phyloP scores from a whole-genome alignment of 2,888 invertebrate species.

The Anagyrus pseudococci region DNA sequence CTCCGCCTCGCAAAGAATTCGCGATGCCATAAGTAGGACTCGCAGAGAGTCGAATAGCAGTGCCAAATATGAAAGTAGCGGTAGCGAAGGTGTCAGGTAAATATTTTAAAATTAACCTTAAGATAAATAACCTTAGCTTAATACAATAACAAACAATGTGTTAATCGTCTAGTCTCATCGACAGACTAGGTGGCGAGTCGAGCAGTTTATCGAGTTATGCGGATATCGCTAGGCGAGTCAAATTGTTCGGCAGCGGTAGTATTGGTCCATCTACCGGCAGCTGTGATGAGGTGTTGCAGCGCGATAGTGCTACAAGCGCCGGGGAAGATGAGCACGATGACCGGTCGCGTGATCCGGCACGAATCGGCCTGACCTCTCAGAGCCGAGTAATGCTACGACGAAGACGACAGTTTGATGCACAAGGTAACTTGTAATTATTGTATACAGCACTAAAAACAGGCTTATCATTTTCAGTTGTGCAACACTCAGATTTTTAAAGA shows the following conservation, averaged over 20 bases:
- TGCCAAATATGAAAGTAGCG: constrained; percentile 58
- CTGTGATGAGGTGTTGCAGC: constrained; percentile 56
- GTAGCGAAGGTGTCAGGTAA: constrained; percentile 58
- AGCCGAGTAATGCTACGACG: constrained; percentile 56
- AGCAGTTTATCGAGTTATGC: constrained; percentile 52
- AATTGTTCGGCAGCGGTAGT: constrained; percentile 53
- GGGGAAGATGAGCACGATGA: constrained; percentile 57
- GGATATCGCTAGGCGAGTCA: constrained; percentile 55
- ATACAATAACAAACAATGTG: too few relatives aligned
- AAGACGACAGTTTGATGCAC: constrained; percentile 57
- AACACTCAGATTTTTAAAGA: too few relatives aligned
- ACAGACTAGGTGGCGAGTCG: constrained; percentile 54
- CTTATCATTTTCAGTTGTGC: too few relatives aligned
- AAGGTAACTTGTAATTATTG: constrained; percentile 48
- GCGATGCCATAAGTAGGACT: constrained; percentile 59
- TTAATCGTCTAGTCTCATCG: background rate
- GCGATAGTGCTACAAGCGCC: constrained; percentile 59
- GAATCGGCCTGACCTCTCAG: constrained; percentile 51
- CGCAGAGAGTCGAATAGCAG: constrained; percentile 59
- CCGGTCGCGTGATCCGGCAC: constrained; percentile 44
- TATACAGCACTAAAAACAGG: too few relatives aligned
- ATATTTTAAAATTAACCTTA: too few relatives aligned
- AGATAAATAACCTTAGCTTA: too few relatives aligned
- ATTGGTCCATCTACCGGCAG: constrained; percentile 34
- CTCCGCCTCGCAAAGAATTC: constrained; percentile 57